Evolutionary conservation across 2,888 invertebrate genomes (phyloP).

Genomic region (Salpingus planirostris): DNA sequence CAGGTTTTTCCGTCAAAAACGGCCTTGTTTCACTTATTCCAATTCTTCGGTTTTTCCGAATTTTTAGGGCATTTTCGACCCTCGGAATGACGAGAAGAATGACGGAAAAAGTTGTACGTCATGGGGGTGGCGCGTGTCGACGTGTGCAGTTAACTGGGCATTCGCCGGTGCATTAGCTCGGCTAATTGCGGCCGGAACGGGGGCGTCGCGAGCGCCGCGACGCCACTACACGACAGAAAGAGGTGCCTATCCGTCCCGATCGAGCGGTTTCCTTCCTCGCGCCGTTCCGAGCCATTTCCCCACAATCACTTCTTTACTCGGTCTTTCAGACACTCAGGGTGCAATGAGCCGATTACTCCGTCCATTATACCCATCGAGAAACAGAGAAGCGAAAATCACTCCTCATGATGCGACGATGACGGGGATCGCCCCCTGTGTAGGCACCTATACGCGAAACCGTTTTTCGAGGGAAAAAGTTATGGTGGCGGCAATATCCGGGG

Average conservation of each 20-base stretch:
- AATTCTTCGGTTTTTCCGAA: too few relatives aligned
- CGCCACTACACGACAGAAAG: conserved; percentile 15
- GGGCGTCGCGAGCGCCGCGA: conserved; percentile 9
- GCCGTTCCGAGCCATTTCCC: conserved; percentile 39
- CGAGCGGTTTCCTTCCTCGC: conserved; percentile 36
- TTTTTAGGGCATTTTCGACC: too few relatives aligned
- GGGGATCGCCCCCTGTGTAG: too few relatives aligned
- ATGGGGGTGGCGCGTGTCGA: too few relatives aligned
- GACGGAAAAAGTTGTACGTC: too few relatives aligned
- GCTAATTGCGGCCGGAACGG: conserved; percentile 29
- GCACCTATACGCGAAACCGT: too few relatives aligned
- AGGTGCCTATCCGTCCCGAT: conserved; percentile 18
- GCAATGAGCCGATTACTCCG: conserved; percentile 34
- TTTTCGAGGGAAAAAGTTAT: too few relatives aligned
- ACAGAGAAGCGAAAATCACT: conserved; percentile 23
- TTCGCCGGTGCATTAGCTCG: conserved; percentile 28
- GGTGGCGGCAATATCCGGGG: background rate
- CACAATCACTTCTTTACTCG: conserved; percentile 37
- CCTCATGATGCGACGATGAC: too few relatives aligned
- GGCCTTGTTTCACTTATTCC: too few relatives aligned
- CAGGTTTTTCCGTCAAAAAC: too few relatives aligned
- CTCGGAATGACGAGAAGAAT: too few relatives aligned
- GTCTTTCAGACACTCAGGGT: conserved; percentile 35
- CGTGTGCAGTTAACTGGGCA: too few relatives aligned
- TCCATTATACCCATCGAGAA: conserved; percentile 28